Evolutionary conservation across 1,140 invertebrate species (phyloP), one percentile per base, ranked within the genome.

Genomic region (Drosophila neocordata): DNA sequence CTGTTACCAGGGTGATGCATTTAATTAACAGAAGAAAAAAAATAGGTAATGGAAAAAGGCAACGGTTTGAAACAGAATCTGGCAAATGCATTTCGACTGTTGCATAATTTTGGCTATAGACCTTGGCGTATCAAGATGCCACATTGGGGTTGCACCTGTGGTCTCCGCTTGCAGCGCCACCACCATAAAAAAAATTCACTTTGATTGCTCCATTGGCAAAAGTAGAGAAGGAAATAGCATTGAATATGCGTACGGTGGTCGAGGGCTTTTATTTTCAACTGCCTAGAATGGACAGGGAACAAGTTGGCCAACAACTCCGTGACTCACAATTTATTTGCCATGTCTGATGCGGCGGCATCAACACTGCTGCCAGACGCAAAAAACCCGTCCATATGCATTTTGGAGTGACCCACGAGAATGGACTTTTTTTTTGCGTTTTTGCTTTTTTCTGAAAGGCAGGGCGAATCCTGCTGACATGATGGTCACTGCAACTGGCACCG

Each of bases 211-310:
- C 71, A 73, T 52, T 56, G 68, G 59, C 65, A 68, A 51, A 70
- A 34, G 13, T 13, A 2, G 31, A 15, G 22, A 7, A 15, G 55
- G 51, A 66, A 56, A 57, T 27, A 66, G 15, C 20, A 44, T 35
- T 24, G 12, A 6, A 9, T 20, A 22, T 9, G 37, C 27, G 15
- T 15, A 53, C 27, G 18, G 9, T 15, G 34, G 52, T 41, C 6
- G 44, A 52, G 64, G 9, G 51, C 69, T 83, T 83, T 80, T 83
- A 83, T 83, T 83, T 83, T 66, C 79, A 83, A 79, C 79, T 83
- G 79, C 83, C 79, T 83, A 76, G 72, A 7, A 20, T 13, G 41
- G 27, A 31, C 27, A 31, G 27, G 7, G 5, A 7, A 31, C 22
- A 31, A 31, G 27, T 5, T 5, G 27, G 27, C 4, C 4, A 7